Percentiles rank a stretch among this genome's conserved stretches.
Evolutionary conservation across 2,113 vertebrate species (phyloP).

Genomic region (Nycticryphes semicollaris): DNA sequence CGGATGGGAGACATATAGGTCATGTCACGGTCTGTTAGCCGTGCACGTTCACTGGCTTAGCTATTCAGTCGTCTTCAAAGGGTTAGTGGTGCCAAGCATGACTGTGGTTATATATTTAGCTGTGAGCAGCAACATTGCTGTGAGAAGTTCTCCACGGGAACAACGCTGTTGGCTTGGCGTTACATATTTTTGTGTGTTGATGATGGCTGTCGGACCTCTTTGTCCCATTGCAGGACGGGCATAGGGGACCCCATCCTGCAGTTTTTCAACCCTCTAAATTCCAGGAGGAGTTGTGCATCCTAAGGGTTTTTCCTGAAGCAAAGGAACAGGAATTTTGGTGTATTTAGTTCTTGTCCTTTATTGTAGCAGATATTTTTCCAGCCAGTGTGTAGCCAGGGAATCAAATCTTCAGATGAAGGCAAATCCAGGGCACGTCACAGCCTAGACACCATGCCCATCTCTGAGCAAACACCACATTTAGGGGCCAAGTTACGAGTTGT

Average conservation of each 20-base stretch:
- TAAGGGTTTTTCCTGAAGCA: not conserved
- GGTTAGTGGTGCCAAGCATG: conserved; percentile 43
- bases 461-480: not conserved
- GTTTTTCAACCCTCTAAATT: not conserved
- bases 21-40: conserved; percentile 4
- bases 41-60: conserved; percentile 36
- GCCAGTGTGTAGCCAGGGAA: not conserved
- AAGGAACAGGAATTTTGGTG: not conserved
- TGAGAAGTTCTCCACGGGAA: not conserved
- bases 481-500: not conserved
- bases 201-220: not conserved
- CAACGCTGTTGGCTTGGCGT: not conserved
- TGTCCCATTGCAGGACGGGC: not conserved
- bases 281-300: not conserved
- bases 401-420: not conserved
- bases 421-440: not conserved
- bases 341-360: not conserved
- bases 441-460: not conserved
- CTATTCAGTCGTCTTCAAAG: conserved; percentile 29
- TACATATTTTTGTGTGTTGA: not conserved
- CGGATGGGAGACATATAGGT: not conserved
- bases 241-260: not conserved
- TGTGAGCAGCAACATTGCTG: conserved; percentile 2
- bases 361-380: not conserved
- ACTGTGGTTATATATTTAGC: conserved; percentile 38